phyloP scores from a whole-genome alignment of 1,140 invertebrate genomes.

The Anastrepha obliqua region DNA sequence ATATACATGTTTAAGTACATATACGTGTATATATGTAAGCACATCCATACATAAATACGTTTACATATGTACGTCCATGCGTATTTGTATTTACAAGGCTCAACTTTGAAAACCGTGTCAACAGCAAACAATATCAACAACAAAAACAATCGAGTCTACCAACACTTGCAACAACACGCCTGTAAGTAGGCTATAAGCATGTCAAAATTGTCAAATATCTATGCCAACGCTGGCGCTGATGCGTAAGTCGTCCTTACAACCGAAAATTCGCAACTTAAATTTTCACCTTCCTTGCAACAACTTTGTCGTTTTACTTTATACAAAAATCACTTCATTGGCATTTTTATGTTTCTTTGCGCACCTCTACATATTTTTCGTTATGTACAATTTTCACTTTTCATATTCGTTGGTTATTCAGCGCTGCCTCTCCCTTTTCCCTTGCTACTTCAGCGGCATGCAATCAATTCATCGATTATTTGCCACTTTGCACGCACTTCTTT shows the following conservation, averaged over 20 bases:
- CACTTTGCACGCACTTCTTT: conserved; percentile 40
- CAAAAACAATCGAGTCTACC: background rate
- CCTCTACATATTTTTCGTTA: background rate
- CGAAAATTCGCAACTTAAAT: background rate
- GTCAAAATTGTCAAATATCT: conserved; percentile 12
- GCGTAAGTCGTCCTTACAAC: background rate
- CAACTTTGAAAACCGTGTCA: conserved; percentile 4
- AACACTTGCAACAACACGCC: background rate
- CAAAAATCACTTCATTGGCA: background rate
- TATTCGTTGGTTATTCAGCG: background rate
- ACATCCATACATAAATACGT: background rate
- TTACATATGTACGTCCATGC: background rate
- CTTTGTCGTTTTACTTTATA: background rate
- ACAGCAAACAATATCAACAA: conserved; percentile 26
- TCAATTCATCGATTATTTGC: conserved; percentile 45
- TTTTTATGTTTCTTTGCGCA: background rate
- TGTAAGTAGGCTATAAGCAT: conserved; percentile 63
- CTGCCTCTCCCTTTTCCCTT: background rate
- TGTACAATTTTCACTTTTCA: background rate
- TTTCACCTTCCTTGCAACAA: conserved; percentile 36
- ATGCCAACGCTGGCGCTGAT: conserved; percentile 9
- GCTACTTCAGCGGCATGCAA: background rate
- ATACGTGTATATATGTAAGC: background rate
- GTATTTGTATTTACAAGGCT: background rate
- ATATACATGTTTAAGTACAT: background rate